Base-by-base conservation (phyloP, 2,888 invertebrate genomes). In the Aleiodes leptofemur region DNA sequence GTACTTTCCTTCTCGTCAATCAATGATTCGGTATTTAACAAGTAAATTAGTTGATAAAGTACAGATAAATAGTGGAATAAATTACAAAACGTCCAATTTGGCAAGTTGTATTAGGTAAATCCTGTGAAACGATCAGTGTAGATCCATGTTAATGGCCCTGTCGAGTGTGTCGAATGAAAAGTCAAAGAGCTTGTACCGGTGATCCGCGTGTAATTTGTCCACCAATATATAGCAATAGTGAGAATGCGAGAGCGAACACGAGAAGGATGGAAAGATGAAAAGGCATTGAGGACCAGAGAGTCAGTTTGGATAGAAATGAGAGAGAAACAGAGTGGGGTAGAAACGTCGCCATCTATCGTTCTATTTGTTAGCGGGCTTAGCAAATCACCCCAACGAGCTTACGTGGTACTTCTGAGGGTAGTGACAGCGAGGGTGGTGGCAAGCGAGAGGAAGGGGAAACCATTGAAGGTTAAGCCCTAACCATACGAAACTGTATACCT, bases 351-450 rank as follows among this genome's bases (percentile, higher is more conserved):
- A 88, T 89, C 87, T 87, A 88, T 89, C 89, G 87, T 88, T 87
- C 88, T 87, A 88, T 88, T 89, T 88, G 89, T 88, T 88, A 87
- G 86, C 87, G 86, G 83, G 89, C 87, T 89, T 89, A 89, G 87
- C 89, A 87, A 89, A 88, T 88, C 89, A 88, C 87, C 72, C 86
- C 86, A 84, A 85, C 87, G 86, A 86, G 88, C 87, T 88, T 88
- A 88, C 83, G 83, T 83, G 84, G 80, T 83, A 83, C 85, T 85
- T 84, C 11, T 16, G 14, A 16, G 55, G 55, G 55, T n/a, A 55
- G 14, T n/a, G 55, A 76, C 82, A 81, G 79, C 83, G 82, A 83
- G 69, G 43, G 66, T 34, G 23, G 51, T 34, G 34, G 34, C 34
- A 3, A 34, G 6, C 34, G 5, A 34, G 16, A 34, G 29, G 23